These are phyloP conservation scores for Platycheirus rosarum DNA, from an alignment of 2,888 invertebrate genomes.

Conservation along the genomic window DNA sequence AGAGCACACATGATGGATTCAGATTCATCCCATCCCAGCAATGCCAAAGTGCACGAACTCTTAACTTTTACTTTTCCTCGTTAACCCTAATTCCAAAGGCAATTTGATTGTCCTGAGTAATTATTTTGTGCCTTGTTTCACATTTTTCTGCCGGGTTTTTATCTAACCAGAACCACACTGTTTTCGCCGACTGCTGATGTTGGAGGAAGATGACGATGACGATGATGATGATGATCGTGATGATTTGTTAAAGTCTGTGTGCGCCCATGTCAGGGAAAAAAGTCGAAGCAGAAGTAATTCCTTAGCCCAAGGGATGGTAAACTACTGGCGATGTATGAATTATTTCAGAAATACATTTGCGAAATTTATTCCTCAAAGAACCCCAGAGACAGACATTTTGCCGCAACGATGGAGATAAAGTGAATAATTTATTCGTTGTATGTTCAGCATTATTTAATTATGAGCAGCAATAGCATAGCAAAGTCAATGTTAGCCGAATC, in stretches of 20 bases:
- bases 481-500: conserved; percentile 17
- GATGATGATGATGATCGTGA: conserved; percentile 46
- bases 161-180: background rate
- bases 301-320: conserved; percentile 47
- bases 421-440: conserved; percentile 55
- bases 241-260: conserved; percentile 52
- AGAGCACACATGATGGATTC: conserved; percentile 21
- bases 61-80: conserved; percentile 66
- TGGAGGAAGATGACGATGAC: no score
- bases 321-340: conserved; percentile 14
- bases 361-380: conserved; percentile 10
- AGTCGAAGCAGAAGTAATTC: conserved; percentile 18
- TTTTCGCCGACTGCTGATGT: background rate
- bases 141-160: conserved; percentile 9
- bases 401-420: conserved; percentile 32
- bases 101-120: conserved; percentile 54
- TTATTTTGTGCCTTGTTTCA: conserved; percentile 47
- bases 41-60: conserved; percentile 53
- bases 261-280: background rate
- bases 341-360: conserved; percentile 19
- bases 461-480: conserved; percentile 6
- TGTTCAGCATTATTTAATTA: conserved; percentile 56
- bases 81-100: conserved; percentile 66
- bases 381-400: background rate
- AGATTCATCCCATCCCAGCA: conserved; percentile 41